A percentile compares a stretch with the other conserved stretches of the same genome.
These are phyloP conservation scores for Empidonax alnorum DNA, from an alignment of 2,113 vertebrate genomes.

Conservation along the genomic window DNA sequence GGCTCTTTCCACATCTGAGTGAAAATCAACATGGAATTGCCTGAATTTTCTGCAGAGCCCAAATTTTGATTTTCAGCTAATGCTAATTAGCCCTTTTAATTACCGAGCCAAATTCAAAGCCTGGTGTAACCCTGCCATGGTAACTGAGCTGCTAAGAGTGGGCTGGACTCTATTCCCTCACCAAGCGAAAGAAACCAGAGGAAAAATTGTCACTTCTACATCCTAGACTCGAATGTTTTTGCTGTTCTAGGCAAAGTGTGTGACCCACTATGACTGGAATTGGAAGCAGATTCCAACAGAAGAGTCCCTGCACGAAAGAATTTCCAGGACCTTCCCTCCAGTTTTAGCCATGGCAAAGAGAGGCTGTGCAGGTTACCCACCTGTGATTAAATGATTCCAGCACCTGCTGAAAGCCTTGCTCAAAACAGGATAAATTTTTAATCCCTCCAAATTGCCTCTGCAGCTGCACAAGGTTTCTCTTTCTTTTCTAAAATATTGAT, in stretches of 20 bases:
- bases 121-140: background rate
- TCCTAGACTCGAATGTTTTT: background rate
- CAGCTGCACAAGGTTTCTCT: constrained; percentile 49
- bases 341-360: background rate
- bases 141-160: background rate
- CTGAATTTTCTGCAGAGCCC: background rate
- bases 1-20: background rate
- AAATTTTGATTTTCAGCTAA: background rate
- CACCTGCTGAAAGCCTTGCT: constrained; percentile 48
- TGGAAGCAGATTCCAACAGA: background rate
- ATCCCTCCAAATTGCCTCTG: constrained; percentile 58
- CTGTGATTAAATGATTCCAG: constrained; percentile 5
- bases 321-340: background rate
- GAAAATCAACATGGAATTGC: background rate
- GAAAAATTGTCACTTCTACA: background rate
- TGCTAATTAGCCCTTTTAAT: background rate
- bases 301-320: background rate
- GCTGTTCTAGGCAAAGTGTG: background rate
- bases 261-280: background rate
- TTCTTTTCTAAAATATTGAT: constrained; percentile 61
- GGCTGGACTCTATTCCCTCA: background rate
- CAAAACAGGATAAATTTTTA: constrained; percentile 69
- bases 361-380: background rate
- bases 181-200: background rate
- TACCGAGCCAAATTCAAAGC: background rate